phyloP scores from a whole-genome alignment of 2,888 invertebrate species.

The Notodonta ziczac region DNA sequence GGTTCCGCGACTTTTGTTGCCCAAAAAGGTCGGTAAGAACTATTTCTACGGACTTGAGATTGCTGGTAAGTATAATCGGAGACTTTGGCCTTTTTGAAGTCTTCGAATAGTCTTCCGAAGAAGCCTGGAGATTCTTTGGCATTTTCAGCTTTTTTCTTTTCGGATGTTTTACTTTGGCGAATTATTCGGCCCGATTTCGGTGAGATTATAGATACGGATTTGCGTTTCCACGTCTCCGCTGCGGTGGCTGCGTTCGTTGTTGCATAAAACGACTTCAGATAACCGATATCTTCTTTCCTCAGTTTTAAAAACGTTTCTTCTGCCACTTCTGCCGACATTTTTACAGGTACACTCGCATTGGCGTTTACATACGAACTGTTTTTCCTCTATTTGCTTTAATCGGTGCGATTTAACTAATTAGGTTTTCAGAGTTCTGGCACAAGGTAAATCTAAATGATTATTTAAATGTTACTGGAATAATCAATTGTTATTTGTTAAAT shows the following conservation, averaged over 20 bases:
- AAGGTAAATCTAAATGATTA: constrained; percentile 21
- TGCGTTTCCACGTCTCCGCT: constrained; percentile 62
- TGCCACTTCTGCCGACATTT: constrained; percentile 60
- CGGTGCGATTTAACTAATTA: constrained; percentile 19
- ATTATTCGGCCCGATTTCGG: constrained; percentile 66
- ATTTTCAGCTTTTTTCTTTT: constrained; percentile 29
- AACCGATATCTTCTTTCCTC: constrained; percentile 60
- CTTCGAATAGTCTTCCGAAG: constrained; percentile 62
- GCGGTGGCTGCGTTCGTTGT: constrained; percentile 44
- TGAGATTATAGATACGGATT: constrained; percentile 68
- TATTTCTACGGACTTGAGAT: constrained; percentile 59
- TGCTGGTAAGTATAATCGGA: constrained; percentile 67
- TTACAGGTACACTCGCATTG: constrained; percentile 22
- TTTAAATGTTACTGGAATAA: background rate
- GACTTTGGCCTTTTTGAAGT: constrained; percentile 65
- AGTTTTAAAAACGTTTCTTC: constrained; percentile 59
- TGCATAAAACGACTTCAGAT: constrained; percentile 56
- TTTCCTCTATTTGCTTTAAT: constrained; percentile 28
- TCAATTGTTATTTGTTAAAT: constrained; percentile 1
- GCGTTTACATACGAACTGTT: constrained; percentile 24
- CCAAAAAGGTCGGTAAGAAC: constrained; percentile 72
- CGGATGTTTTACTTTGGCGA: constrained; percentile 39
- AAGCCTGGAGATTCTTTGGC: constrained; percentile 43
- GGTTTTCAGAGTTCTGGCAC: constrained; percentile 30
- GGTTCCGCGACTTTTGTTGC: constrained; percentile 58